Percentiles rank a stretch among this genome's conserved stretches.
Conservation (phyloP, 2,888 invertebrate species). For the Belgica antarctica region DNA sequence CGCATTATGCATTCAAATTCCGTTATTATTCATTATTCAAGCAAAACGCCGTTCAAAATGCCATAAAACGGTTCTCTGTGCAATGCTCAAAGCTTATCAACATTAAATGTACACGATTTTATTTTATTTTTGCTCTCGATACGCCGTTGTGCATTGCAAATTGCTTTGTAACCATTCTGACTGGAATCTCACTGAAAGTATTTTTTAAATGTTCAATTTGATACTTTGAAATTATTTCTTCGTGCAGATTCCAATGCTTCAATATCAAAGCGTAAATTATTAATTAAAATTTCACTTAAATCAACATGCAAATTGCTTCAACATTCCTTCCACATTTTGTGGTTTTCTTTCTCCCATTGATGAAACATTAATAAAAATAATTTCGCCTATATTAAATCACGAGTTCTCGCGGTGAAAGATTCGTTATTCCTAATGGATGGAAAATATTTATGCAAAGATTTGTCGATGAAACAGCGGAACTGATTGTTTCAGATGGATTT, state of each 20-base stretch:
- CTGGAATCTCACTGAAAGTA: not conserved
- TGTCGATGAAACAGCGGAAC: conserved; percentile 10
- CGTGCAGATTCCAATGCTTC: not conserved
- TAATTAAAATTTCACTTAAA: conserved; percentile 3
- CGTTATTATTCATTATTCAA: conserved; percentile 43
- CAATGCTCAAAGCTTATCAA: conserved; percentile 12
- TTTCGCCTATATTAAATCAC: conserved; percentile 34
- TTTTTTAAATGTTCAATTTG: not conserved
- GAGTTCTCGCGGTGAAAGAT: conserved; percentile 20
- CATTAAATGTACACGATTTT: conserved; percentile 24
- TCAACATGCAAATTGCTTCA: conserved; percentile 2
- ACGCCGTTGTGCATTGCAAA: conserved; percentile 25
- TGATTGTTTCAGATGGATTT: too few species aligned
- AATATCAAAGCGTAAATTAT: conserved; percentile 7
- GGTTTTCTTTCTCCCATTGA: not conserved
- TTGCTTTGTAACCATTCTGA: conserved; percentile 21
- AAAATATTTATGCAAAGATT: not conserved
- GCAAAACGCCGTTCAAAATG: conserved; percentile 2
- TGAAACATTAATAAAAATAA: not conserved
- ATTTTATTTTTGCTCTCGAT: not conserved
- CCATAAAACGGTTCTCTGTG: conserved; percentile 27
- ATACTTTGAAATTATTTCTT: conserved; percentile 2
- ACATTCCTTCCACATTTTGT: not conserved
- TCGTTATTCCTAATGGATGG: not conserved
- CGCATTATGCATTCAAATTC: conserved; percentile 39